Base-by-base conservation (phyloP, 53 echinoderm and acorn worm species). In the Henricia sp. region DNA sequence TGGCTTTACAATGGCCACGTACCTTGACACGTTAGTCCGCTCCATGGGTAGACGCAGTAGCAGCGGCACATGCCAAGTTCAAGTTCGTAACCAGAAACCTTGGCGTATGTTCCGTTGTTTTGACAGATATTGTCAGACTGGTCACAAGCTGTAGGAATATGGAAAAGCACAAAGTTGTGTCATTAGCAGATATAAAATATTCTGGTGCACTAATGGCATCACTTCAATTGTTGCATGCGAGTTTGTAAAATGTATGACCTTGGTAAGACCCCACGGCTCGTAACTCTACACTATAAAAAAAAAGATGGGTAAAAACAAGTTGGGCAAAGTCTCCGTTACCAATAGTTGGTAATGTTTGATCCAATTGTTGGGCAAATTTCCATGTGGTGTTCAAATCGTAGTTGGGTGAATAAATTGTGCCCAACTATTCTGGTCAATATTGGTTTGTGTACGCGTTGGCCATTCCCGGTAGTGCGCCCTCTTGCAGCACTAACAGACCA, bases 1-100 rank as follows among this genome's bases (percentile, higher is more conserved):
- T 4, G 56, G 24, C n/a, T 25, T 24, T 21, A 29, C 6, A 12
- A 8, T 5, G 25, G 8, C 1, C 0, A 0, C 6, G 29, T 88
- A 90, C 90, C 90, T 56, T 90, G 71, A 72, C 90, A 90, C 23
- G 72, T 71, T 1, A 82, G 52, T 65, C 90, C 90, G 54, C 90
- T 90, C 90, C 90, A 90, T 3, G 90, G 90, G 23, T 82, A 82
- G 16, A 86, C 82, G 33, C 90, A 90, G 73, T 90, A 90, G 60
- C 90, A 90, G 10, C 86, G 86, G 37, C 90, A 90, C 90, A 90
- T 90, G 13, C 71, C 90, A 27, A 24, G 25, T 1, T 42, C 59
- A 6, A 38, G 41, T 24, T 90, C 90, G 55, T 87, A 90, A 0
- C 90, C 90, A 17, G 34, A 50, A 33, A 86, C 54, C 72, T 90